These are phyloP conservation scores for Nemurella pictetii DNA, from an alignment of 2,888 invertebrate genomes.

Conservation along the genomic window DNA sequence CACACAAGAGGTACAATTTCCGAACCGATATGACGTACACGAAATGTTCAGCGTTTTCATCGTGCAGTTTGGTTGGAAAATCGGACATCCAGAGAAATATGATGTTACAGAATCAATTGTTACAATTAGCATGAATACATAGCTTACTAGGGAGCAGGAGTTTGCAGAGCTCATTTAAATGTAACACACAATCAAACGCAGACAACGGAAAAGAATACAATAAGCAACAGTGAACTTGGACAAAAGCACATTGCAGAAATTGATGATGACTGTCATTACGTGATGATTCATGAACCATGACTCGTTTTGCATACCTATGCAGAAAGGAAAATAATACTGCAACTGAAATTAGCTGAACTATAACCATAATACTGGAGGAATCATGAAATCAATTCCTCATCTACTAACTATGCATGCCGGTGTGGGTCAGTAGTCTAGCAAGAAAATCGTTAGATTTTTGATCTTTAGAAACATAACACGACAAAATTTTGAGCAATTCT, in stretches of 20 bases:
- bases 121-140: constrained; percentile 12
- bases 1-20: not conserved
- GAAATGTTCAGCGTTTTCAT: too few relatives aligned
- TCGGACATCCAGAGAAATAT: too few relatives aligned
- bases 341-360: not conserved
- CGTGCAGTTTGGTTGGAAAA: too few relatives aligned
- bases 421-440: not conserved
- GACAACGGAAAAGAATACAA: constrained; percentile 6
- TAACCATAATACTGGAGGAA: not conserved
- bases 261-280: not conserved
- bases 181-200: constrained; percentile 22
- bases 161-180: constrained; percentile 5
- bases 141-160: constrained; percentile 30
- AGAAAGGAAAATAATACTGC: not conserved
- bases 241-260: not conserved
- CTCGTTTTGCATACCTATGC: not conserved
- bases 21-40: not conserved
- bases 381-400: not conserved
- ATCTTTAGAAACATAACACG: not conserved
- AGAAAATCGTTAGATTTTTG: not conserved
- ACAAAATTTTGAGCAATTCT: not conserved
- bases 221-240: constrained; percentile 19
- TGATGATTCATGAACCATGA: not conserved
- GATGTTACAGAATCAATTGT: not conserved
- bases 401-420: not conserved